Evolutionary conservation across 1,140 invertebrate species (phyloP), one percentile per base, ranked within the genome.

Genomic region (Scaptomyza hsui): DNA sequence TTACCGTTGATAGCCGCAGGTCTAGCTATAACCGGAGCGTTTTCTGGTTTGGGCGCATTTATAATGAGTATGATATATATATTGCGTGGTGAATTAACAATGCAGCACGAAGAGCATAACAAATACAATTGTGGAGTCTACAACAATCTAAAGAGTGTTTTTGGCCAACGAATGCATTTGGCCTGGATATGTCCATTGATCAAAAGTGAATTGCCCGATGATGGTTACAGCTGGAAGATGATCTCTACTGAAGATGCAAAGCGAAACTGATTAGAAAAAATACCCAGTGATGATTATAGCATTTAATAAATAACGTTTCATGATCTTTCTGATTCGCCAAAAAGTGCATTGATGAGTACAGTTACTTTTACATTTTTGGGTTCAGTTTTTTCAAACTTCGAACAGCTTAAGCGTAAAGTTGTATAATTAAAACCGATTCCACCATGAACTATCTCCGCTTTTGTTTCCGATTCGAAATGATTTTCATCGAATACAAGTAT

Each of bases 141-240:
- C 83, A 93, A 81, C 93, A 59, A 98, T 91, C 82, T 98, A 3
- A 91, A 92, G 63, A 92, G 93, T 57, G 93, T 95, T 6, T 94
- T 97, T 89, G 97, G 97, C 12, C 89, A 93, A 32, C 94, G 93
- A 45, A 97, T 96, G 96, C 94, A 95, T 74, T 89, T 95, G 21
- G 93, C 94, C 7, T 94, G 95, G 93, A 29, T 97, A 2, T 95
- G 94, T 74, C 97, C 97, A 2, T 95, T 97, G 89, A 92, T 97
- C 26, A 75, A 92, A n/a, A 97, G 96, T 51, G 93, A 94, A 52
- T 92, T 98, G 61, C 94, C 95, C 12, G 93, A 94, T 42, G 94
- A 97, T 93, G 97, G 97, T 26, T 90, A 95, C 39, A 90, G 93
- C 65, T 97, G 95, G 95, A 64, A 91, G 7, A 9, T 1, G 7